phyloP scores from a whole-genome alignment of 2,113 vertebrate genomes.

The Dryoscopus gambensis region DNA sequence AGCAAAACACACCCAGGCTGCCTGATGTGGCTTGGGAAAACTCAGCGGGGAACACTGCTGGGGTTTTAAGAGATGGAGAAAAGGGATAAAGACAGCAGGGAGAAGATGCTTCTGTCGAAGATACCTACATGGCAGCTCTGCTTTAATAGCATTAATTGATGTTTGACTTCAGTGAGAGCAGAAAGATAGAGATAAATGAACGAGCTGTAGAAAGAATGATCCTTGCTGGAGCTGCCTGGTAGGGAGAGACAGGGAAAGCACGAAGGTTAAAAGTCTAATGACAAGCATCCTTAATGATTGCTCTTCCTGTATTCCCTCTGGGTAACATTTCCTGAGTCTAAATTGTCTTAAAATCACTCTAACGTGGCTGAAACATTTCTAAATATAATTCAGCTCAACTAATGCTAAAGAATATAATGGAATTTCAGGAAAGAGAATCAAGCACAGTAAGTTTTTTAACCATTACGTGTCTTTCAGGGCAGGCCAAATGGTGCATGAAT shows the following conservation, averaged over 20 bases:
- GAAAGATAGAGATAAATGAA: constrained; percentile 46
- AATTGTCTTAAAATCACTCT: constrained; percentile 59
- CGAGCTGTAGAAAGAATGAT: constrained; percentile 24
- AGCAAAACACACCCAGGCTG: neutral
- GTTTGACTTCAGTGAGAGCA: constrained; percentile 28
- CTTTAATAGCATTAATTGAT: constrained; percentile 43
- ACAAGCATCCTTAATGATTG: constrained; percentile 51
- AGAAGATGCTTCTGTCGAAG: neutral
- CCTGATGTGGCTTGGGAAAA: neutral
- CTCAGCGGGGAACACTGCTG: neutral
- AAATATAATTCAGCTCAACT: constrained; percentile 31
- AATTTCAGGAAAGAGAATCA: neutral
- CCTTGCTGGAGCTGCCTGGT: neutral
- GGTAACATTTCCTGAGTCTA: constrained; percentile 45
- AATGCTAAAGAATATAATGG: neutral
- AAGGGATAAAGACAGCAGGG: neutral
- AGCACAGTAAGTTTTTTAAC: neutral
- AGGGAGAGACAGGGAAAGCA: constrained; percentile 28
- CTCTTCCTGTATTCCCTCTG: constrained; percentile 51
- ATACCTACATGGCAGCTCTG: neutral
- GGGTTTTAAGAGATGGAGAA: neutral
- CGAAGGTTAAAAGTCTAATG: constrained; percentile 56
- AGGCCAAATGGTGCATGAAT: neutral
- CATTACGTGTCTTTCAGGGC: neutral
- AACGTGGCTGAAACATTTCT: constrained; percentile 22